Evolutionary conservation across 2,113 vertebrate species (phyloP), one percentile per base, ranked within the genome.

Genomic region (Pseudorectes ferrugineus): DNA sequence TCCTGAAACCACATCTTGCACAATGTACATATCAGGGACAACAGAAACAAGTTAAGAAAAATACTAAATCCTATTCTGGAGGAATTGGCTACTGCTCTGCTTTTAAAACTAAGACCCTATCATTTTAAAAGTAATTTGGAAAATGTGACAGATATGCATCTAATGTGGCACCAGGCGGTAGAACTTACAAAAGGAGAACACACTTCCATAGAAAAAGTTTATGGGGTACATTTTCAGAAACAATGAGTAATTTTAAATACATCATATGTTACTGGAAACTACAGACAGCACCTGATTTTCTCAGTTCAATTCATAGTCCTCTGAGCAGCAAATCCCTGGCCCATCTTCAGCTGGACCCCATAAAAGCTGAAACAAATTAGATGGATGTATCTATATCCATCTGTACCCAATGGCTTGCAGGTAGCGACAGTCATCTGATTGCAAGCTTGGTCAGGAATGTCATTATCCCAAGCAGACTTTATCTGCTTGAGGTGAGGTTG

Each of bases 21-120:
- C 11, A 49, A 43, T 1, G 2, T n/a, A 38, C 0, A 0, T 61
- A 33, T 33, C 15, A 45, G 19, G 9, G 51, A 33, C 18, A 66
- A 42, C 10, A 77, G 25, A 13, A 4, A 36, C 5, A 73, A 85
- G 7, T 45, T 28, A 66, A 61, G 51, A 70, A 61, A 71, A 57
- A 42, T 2, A 29, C 5, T 65, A 46, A 76, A 74, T 70, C 36
- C 10, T 59, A 8, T 49, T 71, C 63, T 77, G 19, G 12, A 49
- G 17, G 12, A 22, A 38, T 25, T 3, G 1, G 5, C 17, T 57
- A 8, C 25, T 52, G 4, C 54, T 68, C 38, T 80, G 24, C 31
- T 79, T 65, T 84, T 36, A 71, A 66, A 77, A 46, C 9, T 29
- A 49, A 48, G 12, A 16, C 6, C 1, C 1, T 8, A n/a, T 28